Evolutionary conservation across 1,140 invertebrate genomes (phyloP), one percentile per base, ranked within the genome.

Genomic region (Episyrphus balteatus): DNA sequence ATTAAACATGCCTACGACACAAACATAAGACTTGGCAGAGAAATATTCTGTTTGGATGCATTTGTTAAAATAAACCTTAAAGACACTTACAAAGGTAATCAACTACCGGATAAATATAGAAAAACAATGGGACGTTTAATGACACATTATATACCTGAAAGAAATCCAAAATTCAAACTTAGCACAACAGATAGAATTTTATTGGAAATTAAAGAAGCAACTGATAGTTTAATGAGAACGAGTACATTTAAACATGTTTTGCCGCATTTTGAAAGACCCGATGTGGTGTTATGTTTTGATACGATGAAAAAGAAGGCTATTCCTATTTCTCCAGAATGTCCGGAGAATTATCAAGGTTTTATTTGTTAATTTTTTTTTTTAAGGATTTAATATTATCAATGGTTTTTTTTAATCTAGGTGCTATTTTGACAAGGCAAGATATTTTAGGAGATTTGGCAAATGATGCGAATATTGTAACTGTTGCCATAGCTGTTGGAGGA

Each of bases 11-110:
- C 58, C 11, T 74, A 71, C 53, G 42, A 37, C n/a, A 53, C 59
- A 13, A 63, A 57, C 31, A 45, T 52, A 0, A 11, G 59, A 17
- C 51, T 57, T 0, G 61, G 62, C 0, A 55, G 71, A 10, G 73
- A 78, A 55, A 64, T 77, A 38, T 69, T 77, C 12, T 60, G 68
- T n/a, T 53, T 83, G 18, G 73, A 81, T 41, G 59, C 60, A 6
- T 70, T 70, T 34, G 55, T 74, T 1, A 69, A 73, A 48, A 67
- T 80, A 51, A 78, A 81, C 52, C 59, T 75, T 32, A 70, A 74
- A 5, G 59, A 75, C 12, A 38, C 17, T 34, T 82, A 81, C 54
- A 56, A 55, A 19, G 79, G 78, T 5, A 68, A 70, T 30, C 57
- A 70, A 21, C 55, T 82, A 15, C 47, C 53, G 9, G 52, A 64